Percentiles rank a stretch among this genome's conserved stretches.
phyloP scores from a whole-genome alignment of 2,888 invertebrate species.

The Agrilus biguttatus region DNA sequence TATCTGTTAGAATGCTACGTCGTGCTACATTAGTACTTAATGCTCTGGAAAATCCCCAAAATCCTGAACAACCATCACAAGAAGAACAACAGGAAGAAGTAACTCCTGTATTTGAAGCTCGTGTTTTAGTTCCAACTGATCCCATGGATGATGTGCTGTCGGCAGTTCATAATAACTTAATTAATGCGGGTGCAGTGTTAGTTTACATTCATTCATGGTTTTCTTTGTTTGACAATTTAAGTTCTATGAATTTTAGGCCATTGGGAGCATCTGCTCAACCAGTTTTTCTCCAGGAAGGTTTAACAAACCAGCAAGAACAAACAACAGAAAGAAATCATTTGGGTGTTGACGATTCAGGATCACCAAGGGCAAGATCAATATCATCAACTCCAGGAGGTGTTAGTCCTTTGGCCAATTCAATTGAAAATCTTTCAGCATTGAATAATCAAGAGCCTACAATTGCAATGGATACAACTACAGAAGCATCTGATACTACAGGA shows the following conservation, averaged over 20 bases:
- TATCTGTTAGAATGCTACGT: conserved; percentile 29
- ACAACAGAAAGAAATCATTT: background rate
- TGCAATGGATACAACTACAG: conserved; percentile 5
- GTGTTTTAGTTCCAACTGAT: conserved; percentile 25
- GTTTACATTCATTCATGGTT: conserved; percentile 4
- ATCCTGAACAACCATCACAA: conserved; percentile 18
- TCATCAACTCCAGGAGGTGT: conserved; percentile 19
- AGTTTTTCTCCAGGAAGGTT: background rate
- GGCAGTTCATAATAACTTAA: conserved; percentile 20
- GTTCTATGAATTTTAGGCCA: conserved; percentile 1
- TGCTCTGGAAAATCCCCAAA: conserved; percentile 30
- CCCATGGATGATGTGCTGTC: conserved; percentile 1
- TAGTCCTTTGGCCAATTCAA: conserved; percentile 18
- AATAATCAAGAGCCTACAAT: conserved; percentile 10
- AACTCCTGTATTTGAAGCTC: conserved; percentile 30
- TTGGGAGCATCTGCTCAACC: conserved; percentile 2
- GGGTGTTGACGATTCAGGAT: conserved; percentile 8
- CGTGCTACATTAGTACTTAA: conserved; percentile 33
- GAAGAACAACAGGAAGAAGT: conserved; percentile 28
- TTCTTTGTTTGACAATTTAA: background rate
- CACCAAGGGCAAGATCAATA: conserved; percentile 14
- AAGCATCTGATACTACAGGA: conserved; percentile 3
- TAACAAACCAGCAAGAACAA: background rate
- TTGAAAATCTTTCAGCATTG: conserved; percentile 19
- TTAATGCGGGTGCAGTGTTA: conserved; percentile 18